Evolutionary conservation across 2,113 vertebrate species (phyloP).

Genomic region (Melospiza melodia): DNA sequence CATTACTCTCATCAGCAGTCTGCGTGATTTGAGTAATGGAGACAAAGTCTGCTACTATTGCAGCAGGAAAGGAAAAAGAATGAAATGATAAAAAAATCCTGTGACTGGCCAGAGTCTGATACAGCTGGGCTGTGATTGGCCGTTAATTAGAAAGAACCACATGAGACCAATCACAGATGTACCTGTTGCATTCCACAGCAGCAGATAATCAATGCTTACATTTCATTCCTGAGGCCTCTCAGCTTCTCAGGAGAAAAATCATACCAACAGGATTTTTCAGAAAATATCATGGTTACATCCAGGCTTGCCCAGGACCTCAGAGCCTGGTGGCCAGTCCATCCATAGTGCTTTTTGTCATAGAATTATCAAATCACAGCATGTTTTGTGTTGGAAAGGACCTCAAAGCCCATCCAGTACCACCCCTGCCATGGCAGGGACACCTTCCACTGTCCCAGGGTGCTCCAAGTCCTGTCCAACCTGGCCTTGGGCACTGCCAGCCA

Average conservation of each 20-base stretch:
- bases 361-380: background rate
- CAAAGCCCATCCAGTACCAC: fast-evolving
- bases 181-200: too few relatives aligned
- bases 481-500: background rate
- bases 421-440: background rate
- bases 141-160: too few relatives aligned
- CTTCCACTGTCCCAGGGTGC: fast-evolving
- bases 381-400: background rate
- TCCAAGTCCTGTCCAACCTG: background rate
- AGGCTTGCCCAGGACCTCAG: fast-evolving
- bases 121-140: too few relatives aligned
- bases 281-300: too few relatives aligned
- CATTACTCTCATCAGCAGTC: background rate
- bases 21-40: fast-evolving
- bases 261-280: too few relatives aligned
- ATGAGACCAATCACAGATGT: too few relatives aligned
- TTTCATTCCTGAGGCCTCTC: too few relatives aligned
- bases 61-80: background rate
- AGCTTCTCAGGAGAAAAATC: too few relatives aligned
- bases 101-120: too few relatives aligned
- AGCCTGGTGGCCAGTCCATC: background rate
- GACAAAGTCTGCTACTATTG: fast-evolving
- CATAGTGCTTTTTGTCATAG: background rate
- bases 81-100: too few relatives aligned
- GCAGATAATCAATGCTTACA: too few relatives aligned